Evolutionary conservation across 2,888 invertebrate species (phyloP), one percentile per base, ranked within the genome.

Genomic region (Isoperla grammatica): DNA sequence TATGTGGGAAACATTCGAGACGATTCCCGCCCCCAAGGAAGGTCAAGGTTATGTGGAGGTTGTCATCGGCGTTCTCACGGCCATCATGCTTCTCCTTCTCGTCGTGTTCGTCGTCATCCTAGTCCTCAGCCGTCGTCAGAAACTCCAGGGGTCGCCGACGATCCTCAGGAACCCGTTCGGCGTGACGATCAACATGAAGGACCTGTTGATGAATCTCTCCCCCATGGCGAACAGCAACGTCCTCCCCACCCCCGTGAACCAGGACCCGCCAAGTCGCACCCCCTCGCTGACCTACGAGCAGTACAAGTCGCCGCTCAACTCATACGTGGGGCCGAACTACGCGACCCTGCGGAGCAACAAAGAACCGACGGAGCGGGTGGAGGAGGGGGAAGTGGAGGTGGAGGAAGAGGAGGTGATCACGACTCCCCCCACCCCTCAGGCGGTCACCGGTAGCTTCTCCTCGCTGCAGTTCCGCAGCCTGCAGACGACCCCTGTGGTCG

Each of bases 151-250:
- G 48, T 82, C 82, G 3, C 81, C 81, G 2, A 69, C 72, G 1
- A 75, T 82, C 54, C 71, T 82, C 43, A 77, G 81, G 65, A 82
- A 83, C 71, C 82, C 82, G 55, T 82, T 83, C 66, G 80, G 81
- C 58, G 82, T 85, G 58, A 80, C 82, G 62, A 81, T 86, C 63
- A 85, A 85, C 71, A 83, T 85, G 80, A 85, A 85, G 78, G 82
- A 81, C 64, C 73, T 82, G 20, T 74, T 82, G 63, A 74, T 81
- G 75, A 82, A 81, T 70, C 74, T 82, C 62, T 78, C 81, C 12
- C 80, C 81, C 22, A 74, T 76, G 65, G 76, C 77, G 64, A 76
- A 77, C 65, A 74, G 71, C 61, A 71, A 69, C 35, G 13, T 23
- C 50, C 23, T 50, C 45, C 75, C 75, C 45, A 73, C 76, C 12